Evolutionary conservation across 2,888 invertebrate species (phyloP), one percentile per base, ranked within the genome.

Genomic region (Pachydiplax longipennis): DNA sequence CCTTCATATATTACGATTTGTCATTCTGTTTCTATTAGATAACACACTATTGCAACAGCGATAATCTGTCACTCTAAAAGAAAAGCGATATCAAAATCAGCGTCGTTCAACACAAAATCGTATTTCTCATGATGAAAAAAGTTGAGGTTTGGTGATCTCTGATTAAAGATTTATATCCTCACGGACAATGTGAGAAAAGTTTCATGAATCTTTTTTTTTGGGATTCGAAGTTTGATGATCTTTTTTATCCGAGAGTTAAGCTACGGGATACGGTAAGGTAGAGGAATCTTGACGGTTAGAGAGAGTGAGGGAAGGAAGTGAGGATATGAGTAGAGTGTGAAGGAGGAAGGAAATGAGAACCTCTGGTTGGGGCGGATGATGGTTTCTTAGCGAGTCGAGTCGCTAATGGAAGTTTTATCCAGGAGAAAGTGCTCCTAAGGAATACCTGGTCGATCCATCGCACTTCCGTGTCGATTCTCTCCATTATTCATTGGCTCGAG

Each of bases 401-500:
- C n/a, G 87, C 87, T 87, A 65, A 87, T 65, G 87, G 61, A 87
- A 87, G 61, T 65, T 65, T 87, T 87, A 87, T 87, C 61, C 87
- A 12, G 37, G 22, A 1, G 22, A 87, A 65, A 31, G 73, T 31
- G 25, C 22, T 48, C 12, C 48, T 53, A 53, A 53, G 53, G 5
- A 53, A 53, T 53, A 53, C 53, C 53, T 53, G 18, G 53, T 53
- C 53, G 53, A 53, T 53, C 53, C 53, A 53, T 53, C 53, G 53
- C 53, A 18, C 53, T 53, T 53, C 53, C 53, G 18, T 53, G 53
- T 53, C 53, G 18, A 53, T 53, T 15, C 53, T 2, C 53, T 53
- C 53, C 53, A 53, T 53, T 53, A 53, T 53, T 53, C 53, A 53
- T 53, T 5, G 53, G 53, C 8, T 44, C 0, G 44, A 6, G 6